These are phyloP conservation scores for Chirona hameri DNA, from an alignment of 2,888 invertebrate genomes.

Conservation along the genomic window DNA sequence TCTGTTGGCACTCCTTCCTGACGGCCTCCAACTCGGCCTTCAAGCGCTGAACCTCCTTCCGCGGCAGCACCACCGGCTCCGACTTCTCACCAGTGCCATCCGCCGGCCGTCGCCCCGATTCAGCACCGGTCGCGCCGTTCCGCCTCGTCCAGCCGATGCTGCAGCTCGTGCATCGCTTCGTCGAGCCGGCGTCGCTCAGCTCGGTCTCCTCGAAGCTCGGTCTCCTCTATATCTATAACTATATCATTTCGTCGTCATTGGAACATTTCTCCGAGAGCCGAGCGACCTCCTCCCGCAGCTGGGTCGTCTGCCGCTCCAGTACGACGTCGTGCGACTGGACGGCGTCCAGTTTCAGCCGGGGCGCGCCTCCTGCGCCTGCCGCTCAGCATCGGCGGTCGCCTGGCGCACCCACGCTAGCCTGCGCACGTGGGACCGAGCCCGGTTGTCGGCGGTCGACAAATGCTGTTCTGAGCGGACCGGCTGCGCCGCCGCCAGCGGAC, in stretches of 20 bases:
- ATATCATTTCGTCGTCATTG: conserved; percentile 10
- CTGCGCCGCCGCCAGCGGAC: not conserved
- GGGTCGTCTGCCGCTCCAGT: not conserved
- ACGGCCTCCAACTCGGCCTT: not conserved
- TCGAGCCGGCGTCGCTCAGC: not conserved
- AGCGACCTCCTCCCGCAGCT: not conserved
- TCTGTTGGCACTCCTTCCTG: not conserved
- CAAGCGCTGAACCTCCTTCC: not conserved
- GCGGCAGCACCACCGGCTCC: not conserved
- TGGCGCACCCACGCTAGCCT: not conserved
- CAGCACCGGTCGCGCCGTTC: not conserved
- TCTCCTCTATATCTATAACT: not conserved
- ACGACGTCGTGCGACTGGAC: not conserved
- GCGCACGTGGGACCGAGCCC: not conserved
- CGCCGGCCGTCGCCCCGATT: not conserved
- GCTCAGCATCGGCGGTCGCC: not conserved
- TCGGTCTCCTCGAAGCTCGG: not conserved
- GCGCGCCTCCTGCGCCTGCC: not conserved
- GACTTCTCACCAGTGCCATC: not conserved
- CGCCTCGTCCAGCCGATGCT: not conserved
- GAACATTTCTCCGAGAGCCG: not conserved
- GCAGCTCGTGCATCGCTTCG: not conserved
- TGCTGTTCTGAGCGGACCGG: not conserved
- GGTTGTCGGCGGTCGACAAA: not conserved
- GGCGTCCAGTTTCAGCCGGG: not conserved